These are phyloP conservation scores for Phanerotoma sp. DNA, from an alignment of 2,888 invertebrate species.

Conservation along the genomic window DNA sequence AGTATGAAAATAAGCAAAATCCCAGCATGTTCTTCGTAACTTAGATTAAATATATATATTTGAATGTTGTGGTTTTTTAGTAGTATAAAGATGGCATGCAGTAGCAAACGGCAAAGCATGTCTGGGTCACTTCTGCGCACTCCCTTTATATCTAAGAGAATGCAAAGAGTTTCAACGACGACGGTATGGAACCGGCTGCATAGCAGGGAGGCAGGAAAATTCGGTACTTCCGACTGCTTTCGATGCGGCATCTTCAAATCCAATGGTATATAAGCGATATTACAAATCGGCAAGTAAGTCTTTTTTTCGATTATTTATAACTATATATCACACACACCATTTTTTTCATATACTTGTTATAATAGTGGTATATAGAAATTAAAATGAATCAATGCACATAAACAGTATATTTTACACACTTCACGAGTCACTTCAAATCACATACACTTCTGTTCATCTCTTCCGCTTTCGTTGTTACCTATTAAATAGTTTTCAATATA, in stretches of 20 bases:
- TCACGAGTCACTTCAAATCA: too few species aligned
- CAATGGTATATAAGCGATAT: slow-evolving; percentile 6
- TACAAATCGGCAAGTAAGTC: neutral
- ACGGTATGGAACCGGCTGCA: slow-evolving; percentile 1
- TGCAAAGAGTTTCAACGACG: neutral
- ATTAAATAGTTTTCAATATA: too few species aligned
- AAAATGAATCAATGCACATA: too few species aligned
- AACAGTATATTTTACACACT: too few species aligned
- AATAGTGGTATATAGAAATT: too few species aligned
- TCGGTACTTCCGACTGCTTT: slow-evolving; percentile 2
- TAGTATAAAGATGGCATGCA: slow-evolving; percentile 22
- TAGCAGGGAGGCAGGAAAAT: neutral
- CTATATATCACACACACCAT: neutral
- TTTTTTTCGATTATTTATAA: neutral
- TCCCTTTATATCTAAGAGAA: neutral
- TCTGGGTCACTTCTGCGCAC: slow-evolving; percentile 39
- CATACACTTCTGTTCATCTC: too few species aligned
- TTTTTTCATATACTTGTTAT: too few species aligned
- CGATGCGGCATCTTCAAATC: slow-evolving; percentile 13
- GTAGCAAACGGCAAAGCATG: slow-evolving; percentile 36
- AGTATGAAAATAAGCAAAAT: too few species aligned
- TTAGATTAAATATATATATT: neutral
- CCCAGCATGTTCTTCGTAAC: too few species aligned
- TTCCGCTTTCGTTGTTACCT: too few species aligned
- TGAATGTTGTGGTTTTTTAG: slow-evolving; percentile 13